A percentile compares a stretch with the other conserved stretches of the same genome.
Evolutionary conservation across 2,888 invertebrate genomes (phyloP).

Genomic region (Cephus rjabovi): DNA sequence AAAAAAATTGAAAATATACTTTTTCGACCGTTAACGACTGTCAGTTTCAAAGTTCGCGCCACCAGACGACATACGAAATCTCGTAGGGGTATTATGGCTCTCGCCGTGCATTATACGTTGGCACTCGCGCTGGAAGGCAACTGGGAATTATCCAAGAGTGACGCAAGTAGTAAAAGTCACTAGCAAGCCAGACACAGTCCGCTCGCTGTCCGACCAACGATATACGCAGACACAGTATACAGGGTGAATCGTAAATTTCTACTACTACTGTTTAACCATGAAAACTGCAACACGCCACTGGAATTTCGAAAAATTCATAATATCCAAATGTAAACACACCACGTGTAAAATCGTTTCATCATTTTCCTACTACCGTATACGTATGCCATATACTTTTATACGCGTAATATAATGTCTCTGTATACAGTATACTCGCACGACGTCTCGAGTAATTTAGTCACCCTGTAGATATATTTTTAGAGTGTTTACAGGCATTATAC

Average conservation of each 20-base stretch:
- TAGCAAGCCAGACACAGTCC: background rate
- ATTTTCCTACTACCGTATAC: background rate
- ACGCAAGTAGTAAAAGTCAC: background rate
- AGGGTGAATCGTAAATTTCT: background rate
- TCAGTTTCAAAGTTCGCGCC: no score
- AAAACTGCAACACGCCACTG: background rate
- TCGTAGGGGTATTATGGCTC: background rate
- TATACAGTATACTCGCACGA: no score
- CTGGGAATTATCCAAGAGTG: background rate
- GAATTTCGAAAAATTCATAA: background rate
- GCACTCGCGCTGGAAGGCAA: background rate
- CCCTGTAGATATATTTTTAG: background rate
- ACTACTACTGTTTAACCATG: background rate
- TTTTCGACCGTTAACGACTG: no score
- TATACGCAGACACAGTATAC: background rate
- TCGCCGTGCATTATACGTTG: background rate
- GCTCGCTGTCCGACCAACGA: background rate
- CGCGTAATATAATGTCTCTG: no score
- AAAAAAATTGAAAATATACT: no score
- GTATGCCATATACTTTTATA: background rate
- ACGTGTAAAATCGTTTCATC: background rate
- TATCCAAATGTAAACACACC: background rate
- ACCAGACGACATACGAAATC: background rate
- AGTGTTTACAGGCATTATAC: background rate
- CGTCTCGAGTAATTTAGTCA: background rate